Evolutionary conservation across 2,888 invertebrate species (phyloP), one percentile per base, ranked within the genome.

Genomic region (Nysson spinosus): DNA sequence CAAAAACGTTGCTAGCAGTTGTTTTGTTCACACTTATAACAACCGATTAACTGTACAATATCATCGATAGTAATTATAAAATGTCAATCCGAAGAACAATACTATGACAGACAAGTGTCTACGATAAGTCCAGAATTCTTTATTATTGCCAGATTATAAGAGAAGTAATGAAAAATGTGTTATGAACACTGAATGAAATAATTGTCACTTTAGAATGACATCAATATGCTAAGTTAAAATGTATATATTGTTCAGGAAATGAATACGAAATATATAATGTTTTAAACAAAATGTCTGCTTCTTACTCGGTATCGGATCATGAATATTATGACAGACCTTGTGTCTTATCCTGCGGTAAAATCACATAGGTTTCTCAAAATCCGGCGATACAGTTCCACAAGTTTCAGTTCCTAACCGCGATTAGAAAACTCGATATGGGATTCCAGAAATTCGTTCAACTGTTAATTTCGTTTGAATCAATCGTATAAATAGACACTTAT

Each of bases 271-370:
- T 3, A 28, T 28, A 16, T 14, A 35, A 35, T 16, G 11, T 12
- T 16, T 3, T 4, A 35, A 35, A 3, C 4, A 22, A 52, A 32
- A 11, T 14, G 9, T 51, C n/a, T 22, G 6, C 30, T 56, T 35
- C 20, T 30, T 28, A 2, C 28, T 22, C 7, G 16, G 17, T 28
- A 24, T 44, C 40, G 12, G 9, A 22, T 5, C 9, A 32, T 2
- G 6, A 5, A 3, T 42, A 42, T 20, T 37, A 26, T 24, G 24
- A 3, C 11, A 3, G 9, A 22, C 3, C 9, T 51, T 34, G 34
- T 58, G 47, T 63, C 42, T 57, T 46, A 63, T 63, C 42, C 49
- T 51, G 49, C 19, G 56, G 56, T 50, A 32, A 44, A 11, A 42
- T 43, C 49, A 12, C 22, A 17, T 49, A 44, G 40, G 14, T 46